A percentile compares a stretch with the other conserved stretches of the same genome.
These are phyloP conservation scores for Manis crassicaudata DNA, from an alignment of 2,797 vertebrate species.

Conservation along the genomic window DNA sequence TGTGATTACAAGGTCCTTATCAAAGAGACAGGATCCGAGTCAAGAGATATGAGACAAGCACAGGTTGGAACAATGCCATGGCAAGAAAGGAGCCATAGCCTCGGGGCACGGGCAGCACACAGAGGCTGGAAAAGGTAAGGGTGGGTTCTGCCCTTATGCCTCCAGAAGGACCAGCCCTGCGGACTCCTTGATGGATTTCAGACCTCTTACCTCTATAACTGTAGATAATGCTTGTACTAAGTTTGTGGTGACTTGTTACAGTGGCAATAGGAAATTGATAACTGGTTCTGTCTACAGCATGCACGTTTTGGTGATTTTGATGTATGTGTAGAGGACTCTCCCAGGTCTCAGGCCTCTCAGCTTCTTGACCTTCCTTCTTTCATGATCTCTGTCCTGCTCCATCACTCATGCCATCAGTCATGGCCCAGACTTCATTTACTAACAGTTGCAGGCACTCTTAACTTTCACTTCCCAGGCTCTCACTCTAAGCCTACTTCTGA, in stretches of 20 bases:
- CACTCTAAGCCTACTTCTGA: not conserved
- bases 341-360: not conserved
- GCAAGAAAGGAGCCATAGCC: not conserved
- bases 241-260: not conserved
- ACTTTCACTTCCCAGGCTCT: not conserved
- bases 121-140: no score
- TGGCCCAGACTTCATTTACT: not conserved
- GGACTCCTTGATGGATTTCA: not conserved
- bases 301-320: not conserved
- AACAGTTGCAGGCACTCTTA: not conserved
- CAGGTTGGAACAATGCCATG: not conserved
- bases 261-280: not conserved
- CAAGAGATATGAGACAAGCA: not conserved
- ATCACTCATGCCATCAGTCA: not conserved
- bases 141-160: not conserved
- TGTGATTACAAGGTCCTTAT: not conserved
- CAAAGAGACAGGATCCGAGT: not conserved
- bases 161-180: not conserved
- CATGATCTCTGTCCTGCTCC: not conserved
- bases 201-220: not conserved
- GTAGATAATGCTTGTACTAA: not conserved
- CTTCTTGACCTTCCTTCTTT: not conserved
- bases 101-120: not conserved
- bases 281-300: not conserved
- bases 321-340: rapidly evolving